Percentiles rank a stretch among this genome's conserved stretches.
Conservation (phyloP, 2,797 vertebrate species). For the Scomberomorus guttatus region DNA sequence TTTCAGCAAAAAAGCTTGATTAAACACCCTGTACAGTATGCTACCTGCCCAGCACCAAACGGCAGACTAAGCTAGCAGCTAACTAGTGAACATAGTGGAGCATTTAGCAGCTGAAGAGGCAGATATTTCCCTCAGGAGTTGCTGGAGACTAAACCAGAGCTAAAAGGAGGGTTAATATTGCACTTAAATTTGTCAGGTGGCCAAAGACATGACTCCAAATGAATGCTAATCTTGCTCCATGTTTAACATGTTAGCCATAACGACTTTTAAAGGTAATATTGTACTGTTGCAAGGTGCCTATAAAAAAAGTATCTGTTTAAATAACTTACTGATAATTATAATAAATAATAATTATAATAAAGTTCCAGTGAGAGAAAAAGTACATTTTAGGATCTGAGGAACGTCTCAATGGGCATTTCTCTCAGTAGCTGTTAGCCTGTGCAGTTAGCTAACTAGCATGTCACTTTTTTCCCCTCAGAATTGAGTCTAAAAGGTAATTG, state of each 20-base stretch:
- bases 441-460: background rate
- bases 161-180: background rate
- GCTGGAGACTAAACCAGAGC: background rate
- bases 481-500: too few relatives aligned
- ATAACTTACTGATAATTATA: too few relatives aligned
- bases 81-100: background rate
- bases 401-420: background rate
- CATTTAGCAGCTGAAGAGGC: background rate
- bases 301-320: too few relatives aligned
- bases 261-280: too few relatives aligned
- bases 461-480: background rate
- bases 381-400: too few relatives aligned
- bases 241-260: too few relatives aligned
- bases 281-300: too few relatives aligned
- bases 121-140: background rate
- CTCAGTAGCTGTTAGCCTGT: background rate
- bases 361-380: too few relatives aligned
- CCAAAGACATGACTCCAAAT: background rate
- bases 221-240: background rate
- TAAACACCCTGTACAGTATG: background rate
- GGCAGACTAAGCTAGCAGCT: background rate
- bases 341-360: too few relatives aligned
- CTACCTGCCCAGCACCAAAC: background rate
- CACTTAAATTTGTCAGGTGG: background rate
- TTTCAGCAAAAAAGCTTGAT: too few relatives aligned